Evolutionary conservation across 2,888 invertebrate species (phyloP), one percentile per base, ranked within the genome.

Genomic region (Pristionchus mayeri): DNA sequence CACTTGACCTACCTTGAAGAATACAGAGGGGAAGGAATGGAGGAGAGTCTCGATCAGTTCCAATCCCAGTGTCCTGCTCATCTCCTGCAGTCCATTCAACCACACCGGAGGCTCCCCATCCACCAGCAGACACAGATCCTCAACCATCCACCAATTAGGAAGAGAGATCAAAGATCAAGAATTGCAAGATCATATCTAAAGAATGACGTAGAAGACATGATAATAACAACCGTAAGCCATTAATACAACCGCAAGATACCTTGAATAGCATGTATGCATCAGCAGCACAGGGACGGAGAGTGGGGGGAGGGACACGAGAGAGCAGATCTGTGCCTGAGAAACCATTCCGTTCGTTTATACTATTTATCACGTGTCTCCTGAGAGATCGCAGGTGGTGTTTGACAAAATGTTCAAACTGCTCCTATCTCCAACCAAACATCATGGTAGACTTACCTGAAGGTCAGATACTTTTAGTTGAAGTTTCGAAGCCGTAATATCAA

Each of bases 61-160:
- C 89, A 99, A 94, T 0, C 98, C 98, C 94, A 99, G 97, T 0
- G 98, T 97, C 90, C 98, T 95, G 3, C 98, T 98, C 95, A 99
- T 98, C 94, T 98, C 98, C 2, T 97, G 96, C 94, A 98, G 96
- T 9, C 98, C 98, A 71, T 96, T 95, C 85, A 99, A 94, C 98
- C 98, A 99, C 90, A 95, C 95, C 0, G 98, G 97, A 91, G 97
- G 96, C 93, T 99, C 98, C 0, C 97, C 97, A 94, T 98, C 98
- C 11, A 98, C 96, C 81, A 99, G 94, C 93, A 97, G 97, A 54
- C 98, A 97, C 90, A 99, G 95, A 94, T 99, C 98, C 96, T 97
- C n/a, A 67, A 40, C n/a, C n/a, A n/a, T n/a, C n/a, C n/a, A n/a
- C n/a, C n/a, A n/a, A n/a, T n/a, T n/a, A 40, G 37, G 4, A 67